A percentile compares a stretch with the other conserved stretches of the same genome.
These are phyloP conservation scores for Lepidochitona cinerea DNA, from an alignment of 2,888 invertebrate genomes.

Conservation along the genomic window DNA sequence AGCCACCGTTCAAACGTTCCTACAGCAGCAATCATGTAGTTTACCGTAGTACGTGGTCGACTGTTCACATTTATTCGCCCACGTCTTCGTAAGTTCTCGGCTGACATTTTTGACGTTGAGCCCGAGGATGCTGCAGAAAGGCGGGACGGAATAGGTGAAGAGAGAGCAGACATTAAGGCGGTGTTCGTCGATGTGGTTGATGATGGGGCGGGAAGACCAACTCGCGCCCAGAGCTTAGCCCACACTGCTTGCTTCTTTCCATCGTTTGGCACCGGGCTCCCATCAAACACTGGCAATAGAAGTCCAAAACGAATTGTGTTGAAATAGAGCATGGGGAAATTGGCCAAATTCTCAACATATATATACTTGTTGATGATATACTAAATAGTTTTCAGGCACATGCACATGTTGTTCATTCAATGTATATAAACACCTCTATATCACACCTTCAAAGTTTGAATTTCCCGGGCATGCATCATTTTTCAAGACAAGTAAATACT, in stretches of 20 bases:
- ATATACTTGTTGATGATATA: too few relatives aligned
- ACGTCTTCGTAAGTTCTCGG: background rate
- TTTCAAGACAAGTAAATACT: too few relatives aligned
- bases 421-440: too few relatives aligned
- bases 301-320: conserved; percentile 1
- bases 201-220: background rate
- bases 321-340: background rate
- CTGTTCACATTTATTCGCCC: background rate
- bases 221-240: conserved; percentile 2
- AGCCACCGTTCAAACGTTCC: conserved; percentile 1
- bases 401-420: too few relatives aligned
- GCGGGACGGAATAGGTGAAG: background rate
- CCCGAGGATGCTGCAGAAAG: background rate
- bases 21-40: conserved; percentile 3
- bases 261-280: background rate
- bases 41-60: background rate
- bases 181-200: too few relatives aligned
- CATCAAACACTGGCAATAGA: background rate
- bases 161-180: too few relatives aligned
- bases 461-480: too few relatives aligned
- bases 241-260: background rate
- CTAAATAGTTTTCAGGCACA: too few relatives aligned
- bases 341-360: too few relatives aligned
- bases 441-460: too few relatives aligned
- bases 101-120: background rate